These are phyloP conservation scores for Syritta pipiens DNA, from an alignment of 2,888 invertebrate genomes.

Conservation along the genomic window DNA sequence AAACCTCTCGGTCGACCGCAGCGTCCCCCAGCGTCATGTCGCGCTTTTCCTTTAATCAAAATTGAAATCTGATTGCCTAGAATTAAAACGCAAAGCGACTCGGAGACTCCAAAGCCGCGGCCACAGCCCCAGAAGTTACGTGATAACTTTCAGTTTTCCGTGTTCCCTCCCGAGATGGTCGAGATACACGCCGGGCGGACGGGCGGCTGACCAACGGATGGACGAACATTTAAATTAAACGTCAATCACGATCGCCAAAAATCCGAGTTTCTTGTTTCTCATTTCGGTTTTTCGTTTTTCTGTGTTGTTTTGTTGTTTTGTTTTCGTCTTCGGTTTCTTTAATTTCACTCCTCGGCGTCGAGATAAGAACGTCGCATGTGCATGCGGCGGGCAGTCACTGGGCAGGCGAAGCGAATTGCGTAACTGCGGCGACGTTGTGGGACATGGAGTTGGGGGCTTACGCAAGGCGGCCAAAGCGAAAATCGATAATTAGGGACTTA, in stretches of 20 bases:
- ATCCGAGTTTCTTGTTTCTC: constrained; percentile 36
- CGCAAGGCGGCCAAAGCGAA: constrained; percentile 34
- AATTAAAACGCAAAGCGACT: constrained; percentile 35
- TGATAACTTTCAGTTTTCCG: constrained; percentile 46
- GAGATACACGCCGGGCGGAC: not conserved
- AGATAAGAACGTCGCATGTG: constrained; percentile 55
- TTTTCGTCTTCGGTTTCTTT: constrained; percentile 32
- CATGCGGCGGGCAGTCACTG: constrained; percentile 17
- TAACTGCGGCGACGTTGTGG: constrained; percentile 37
- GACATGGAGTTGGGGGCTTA: constrained; percentile 12
- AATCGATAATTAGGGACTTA: constrained; percentile 54
- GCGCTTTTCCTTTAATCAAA: constrained; percentile 52
- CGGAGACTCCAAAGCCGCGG: not conserved
- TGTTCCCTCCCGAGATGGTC: no score
- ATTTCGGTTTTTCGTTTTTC: not conserved
- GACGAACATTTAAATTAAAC: constrained; percentile 66
- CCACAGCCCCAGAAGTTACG: constrained; percentile 28
- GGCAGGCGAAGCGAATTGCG: constrained; percentile 40
- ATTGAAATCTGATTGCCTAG: constrained; percentile 47
- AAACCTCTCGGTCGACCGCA: no score
- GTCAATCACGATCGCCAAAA: constrained; percentile 65
- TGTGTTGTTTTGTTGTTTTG: not conserved
- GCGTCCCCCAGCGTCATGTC: constrained; percentile 28
- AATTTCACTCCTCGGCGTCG: constrained; percentile 39
- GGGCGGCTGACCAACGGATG: constrained; percentile 17